A percentile compares a stretch with the other conserved stretches of the same genome.
These are phyloP conservation scores for Microcebus jonahi DNA, from an alignment of 2,113 vertebrate species.

Conservation along the genomic window DNA sequence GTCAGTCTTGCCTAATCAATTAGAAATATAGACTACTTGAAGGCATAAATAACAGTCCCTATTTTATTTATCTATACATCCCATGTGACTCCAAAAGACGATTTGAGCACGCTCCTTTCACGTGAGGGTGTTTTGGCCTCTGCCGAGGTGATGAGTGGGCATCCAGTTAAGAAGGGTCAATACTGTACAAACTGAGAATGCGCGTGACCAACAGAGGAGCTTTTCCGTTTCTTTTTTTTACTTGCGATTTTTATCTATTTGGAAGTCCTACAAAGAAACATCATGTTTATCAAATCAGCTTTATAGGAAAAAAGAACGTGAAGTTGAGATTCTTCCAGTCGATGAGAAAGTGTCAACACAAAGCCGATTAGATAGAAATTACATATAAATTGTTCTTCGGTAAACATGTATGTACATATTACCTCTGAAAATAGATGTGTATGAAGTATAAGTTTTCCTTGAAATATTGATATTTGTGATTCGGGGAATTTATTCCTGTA, in stretches of 20 bases:
- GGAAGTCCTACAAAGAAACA: not conserved
- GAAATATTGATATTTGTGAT: not conserved
- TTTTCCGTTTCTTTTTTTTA: not conserved
- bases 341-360: not conserved
- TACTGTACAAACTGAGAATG: not conserved
- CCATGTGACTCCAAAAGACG: not conserved
- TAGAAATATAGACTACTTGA: not conserved
- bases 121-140: not conserved
- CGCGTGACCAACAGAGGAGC: not conserved
- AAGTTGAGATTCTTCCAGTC: not conserved
- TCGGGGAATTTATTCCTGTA: not conserved
- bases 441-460: not conserved
- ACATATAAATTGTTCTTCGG: not conserved
- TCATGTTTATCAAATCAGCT: not conserved
- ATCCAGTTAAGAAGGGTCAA: not conserved
- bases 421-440: not conserved
- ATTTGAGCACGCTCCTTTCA: not conserved
- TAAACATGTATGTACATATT: not conserved
- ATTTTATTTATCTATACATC: not conserved
- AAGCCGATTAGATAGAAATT: not conserved
- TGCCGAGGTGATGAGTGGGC: too few relatives aligned
- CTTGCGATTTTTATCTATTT: conserved; percentile 47
- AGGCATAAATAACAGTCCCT: not conserved
- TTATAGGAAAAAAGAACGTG: not conserved
- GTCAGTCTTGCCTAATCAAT: not conserved